Evolutionary conservation across 2,113 vertebrate genomes (phyloP).

Genomic region (Melanocharis versteri): DNA sequence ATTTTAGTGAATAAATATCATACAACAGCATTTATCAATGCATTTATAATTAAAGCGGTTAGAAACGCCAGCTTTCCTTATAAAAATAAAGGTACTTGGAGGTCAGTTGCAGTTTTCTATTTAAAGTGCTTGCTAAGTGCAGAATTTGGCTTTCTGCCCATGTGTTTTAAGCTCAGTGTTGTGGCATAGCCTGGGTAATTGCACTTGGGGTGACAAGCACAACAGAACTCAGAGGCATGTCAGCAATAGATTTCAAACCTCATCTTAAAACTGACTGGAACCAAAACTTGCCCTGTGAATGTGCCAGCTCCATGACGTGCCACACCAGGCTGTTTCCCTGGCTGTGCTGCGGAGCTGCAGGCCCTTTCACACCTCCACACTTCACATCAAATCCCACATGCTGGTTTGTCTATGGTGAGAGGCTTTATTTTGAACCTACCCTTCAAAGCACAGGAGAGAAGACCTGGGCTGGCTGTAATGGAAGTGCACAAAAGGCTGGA

Average conservation of each 20-base stretch:
- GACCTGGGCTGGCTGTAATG: not conserved
- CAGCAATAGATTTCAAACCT: not conserved
- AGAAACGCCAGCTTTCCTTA: not conserved
- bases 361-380: not conserved
- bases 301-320: fast-evolving
- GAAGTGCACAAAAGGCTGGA: not conserved
- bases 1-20: not conserved
- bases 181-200: constrained; percentile 25
- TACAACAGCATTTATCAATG: not conserved
- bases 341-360: fast-evolving
- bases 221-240: not conserved
- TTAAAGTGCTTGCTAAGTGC: constrained; percentile 41
- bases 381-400: not conserved
- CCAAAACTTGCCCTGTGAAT: fast-evolving
- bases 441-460: not conserved
- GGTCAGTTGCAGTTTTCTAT: constrained; percentile 47
- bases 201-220: constrained; percentile 21
- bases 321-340: not conserved
- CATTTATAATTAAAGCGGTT: not conserved
- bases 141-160: constrained; percentile 35
- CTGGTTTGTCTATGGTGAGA: not conserved
- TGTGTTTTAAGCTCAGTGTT: constrained; percentile 18
- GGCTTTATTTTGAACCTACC: not conserved
- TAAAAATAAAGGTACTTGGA: constrained; percentile 15
- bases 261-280: not conserved